Evolutionary conservation across 1,140 invertebrate genomes (phyloP).

Genomic region (Drosophila paulistorum): DNA sequence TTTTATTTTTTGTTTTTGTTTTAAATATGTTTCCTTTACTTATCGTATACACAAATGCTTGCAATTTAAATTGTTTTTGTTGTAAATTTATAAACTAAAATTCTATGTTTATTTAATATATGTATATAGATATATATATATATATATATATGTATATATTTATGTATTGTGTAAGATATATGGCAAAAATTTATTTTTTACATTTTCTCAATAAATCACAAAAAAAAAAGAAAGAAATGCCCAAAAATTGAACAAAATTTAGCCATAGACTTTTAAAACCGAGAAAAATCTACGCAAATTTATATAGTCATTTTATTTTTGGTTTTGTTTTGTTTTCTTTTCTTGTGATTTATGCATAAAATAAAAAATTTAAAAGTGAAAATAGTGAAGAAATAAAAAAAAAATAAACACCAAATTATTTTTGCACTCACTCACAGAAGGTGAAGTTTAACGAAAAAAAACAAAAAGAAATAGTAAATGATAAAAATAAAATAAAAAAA

Average conservation of each 20-base stretch:
- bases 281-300: constrained; percentile 82
- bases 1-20: constrained; percentile 15
- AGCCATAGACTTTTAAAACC: constrained; percentile 78
- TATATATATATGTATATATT: constrained; percentile 46
- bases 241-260: constrained; percentile 58
- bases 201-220: constrained; percentile 66
- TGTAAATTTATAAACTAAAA: constrained; percentile 54
- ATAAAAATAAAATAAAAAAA: constrained; percentile 42
- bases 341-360: constrained; percentile 8
- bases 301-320: constrained; percentile 36
- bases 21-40: constrained; percentile 31
- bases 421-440: constrained; percentile 61
- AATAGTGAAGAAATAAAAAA: constrained; percentile 9
- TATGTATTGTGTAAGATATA: constrained; percentile 62
- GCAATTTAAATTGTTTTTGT: constrained; percentile 40
- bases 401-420: constrained; percentile 53
- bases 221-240: not conserved
- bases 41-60: constrained; percentile 65
- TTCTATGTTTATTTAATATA: constrained; percentile 48
- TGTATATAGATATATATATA: constrained; percentile 58
- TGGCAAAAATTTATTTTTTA: constrained; percentile 68
- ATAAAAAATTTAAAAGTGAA: not conserved
- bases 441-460: constrained; percentile 31
- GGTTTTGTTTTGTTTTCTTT: not conserved
- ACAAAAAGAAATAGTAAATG: constrained; percentile 34